These are phyloP conservation scores for Eulacestoma nigropectus DNA, from an alignment of 2,113 vertebrate species.

Conservation along the genomic window DNA sequence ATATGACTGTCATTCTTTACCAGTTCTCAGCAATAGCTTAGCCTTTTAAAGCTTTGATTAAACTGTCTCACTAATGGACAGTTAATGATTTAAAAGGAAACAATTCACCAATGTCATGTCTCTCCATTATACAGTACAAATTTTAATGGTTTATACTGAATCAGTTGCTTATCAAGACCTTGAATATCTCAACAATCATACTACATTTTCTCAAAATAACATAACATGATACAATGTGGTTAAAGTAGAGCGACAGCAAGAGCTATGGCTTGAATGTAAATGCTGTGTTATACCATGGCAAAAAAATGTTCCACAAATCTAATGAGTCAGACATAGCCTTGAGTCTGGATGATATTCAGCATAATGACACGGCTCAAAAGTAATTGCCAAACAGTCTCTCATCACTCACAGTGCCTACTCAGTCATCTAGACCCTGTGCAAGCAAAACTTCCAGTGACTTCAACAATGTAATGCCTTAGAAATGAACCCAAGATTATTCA, in stretches of 20 bases:
- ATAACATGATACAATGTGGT: background rate
- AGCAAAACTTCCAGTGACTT: background rate
- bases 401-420: slow-evolving; percentile 14
- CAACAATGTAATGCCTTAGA: background rate
- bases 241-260: slow-evolving; percentile 18
- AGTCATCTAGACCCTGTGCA: background rate
- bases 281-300: background rate
- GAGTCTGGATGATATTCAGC: slow-evolving; percentile 42
- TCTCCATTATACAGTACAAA: background rate
- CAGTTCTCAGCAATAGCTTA: background rate
- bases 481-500: background rate
- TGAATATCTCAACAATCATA: slow-evolving; percentile 8
- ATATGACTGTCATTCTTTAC: slow-evolving; percentile 5
- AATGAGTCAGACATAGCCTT: slow-evolving; percentile 32
- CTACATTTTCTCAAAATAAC: slow-evolving; percentile 35
- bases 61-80: slow-evolving; percentile 41
- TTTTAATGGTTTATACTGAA: slow-evolving; percentile 25
- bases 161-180: slow-evolving; percentile 29
- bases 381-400: slow-evolving; percentile 18
- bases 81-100: slow-evolving; percentile 53
- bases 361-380: slow-evolving; percentile 11
- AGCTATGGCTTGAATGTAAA: slow-evolving; percentile 31
- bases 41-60: slow-evolving; percentile 48
- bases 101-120: slow-evolving; percentile 25
- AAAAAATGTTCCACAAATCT: slow-evolving; percentile 2